A percentile compares a stretch with the other conserved stretches of the same genome.
Evolutionary conservation across 1,140 invertebrate species (phyloP).

Genomic region (Ectropis grisescens): DNA sequence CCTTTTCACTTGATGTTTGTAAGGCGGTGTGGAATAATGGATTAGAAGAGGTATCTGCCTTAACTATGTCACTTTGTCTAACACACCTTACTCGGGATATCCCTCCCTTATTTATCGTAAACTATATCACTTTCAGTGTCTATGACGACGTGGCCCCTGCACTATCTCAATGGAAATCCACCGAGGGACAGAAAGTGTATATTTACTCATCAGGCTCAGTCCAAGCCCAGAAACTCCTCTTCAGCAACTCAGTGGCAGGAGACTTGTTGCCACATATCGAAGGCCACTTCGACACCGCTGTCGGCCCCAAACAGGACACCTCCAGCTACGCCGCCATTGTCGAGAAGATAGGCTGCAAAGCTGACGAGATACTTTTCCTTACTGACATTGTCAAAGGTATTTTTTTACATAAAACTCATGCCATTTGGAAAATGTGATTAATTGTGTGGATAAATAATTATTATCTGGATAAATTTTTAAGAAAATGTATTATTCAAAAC

Average conservation of each 20-base stretch:
- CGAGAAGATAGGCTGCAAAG: slow-evolving; percentile 73
- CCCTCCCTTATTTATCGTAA: no score
- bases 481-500: background rate
- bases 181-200: slow-evolving; percentile 78
- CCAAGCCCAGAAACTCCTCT: slow-evolving; percentile 91
- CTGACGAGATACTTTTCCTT: slow-evolving; percentile 84
- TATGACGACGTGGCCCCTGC: slow-evolving; percentile 86
- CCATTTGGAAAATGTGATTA: background rate
- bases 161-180: slow-evolving; percentile 77
- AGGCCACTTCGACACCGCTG: slow-evolving; percentile 89
- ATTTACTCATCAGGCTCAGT: slow-evolving; percentile 95
- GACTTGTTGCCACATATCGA: slow-evolving; percentile 82
- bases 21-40: no score
- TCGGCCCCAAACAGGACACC: slow-evolving; percentile 83
- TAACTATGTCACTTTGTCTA: no score
- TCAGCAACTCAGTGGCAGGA: slow-evolving; percentile 81
- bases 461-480: no score
- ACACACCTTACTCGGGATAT: no score
- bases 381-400: slow-evolving; percentile 90
- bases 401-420: background rate
- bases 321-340: slow-evolving; percentile 84
- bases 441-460: no score
- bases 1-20: no score
- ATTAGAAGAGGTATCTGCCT: no score
- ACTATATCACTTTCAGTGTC: slow-evolving; percentile 73